These are phyloP conservation scores for Heliconius eleuchia DNA, from an alignment of 1,140 invertebrate species.

Conservation along the genomic window DNA sequence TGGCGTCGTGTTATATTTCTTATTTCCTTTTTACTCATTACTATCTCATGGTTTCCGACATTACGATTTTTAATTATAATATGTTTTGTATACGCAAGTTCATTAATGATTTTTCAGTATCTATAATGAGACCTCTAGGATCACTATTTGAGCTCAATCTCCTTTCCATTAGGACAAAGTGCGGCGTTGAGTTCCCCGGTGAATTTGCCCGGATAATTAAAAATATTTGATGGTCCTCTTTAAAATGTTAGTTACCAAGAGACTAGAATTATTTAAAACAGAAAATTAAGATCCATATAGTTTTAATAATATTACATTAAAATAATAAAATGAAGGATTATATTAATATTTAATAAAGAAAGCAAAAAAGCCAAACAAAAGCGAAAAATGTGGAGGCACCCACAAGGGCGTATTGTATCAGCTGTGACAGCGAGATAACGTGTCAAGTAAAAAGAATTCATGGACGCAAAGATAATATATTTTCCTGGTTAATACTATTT, in stretches of 20 bases:
- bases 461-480: conserved; percentile 19
- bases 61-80: not conserved
- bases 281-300: too few relatives aligned
- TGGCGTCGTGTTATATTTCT: not conserved
- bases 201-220: too few relatives aligned
- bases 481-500: conserved; percentile 2
- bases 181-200: too few relatives aligned
- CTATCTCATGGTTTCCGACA: not conserved
- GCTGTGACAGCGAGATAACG: conserved; percentile 29
- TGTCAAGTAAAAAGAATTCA: conserved; percentile 27
- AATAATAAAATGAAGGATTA: not conserved
- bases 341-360: not conserved
- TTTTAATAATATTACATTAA: too few relatives aligned
- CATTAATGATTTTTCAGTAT: not conserved
- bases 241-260: too few relatives aligned
- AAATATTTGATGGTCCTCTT: too few relatives aligned
- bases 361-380: not conserved
- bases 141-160: not conserved
- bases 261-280: too few relatives aligned
- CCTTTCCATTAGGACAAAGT: too few relatives aligned
- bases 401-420: conserved; percentile 23
- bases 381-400: not conserved
- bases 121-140: not conserved
- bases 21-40: not conserved
- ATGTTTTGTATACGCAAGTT: not conserved